Base-by-base conservation (phyloP, 2,888 invertebrate genomes). In the Charanyca ferruginea region DNA sequence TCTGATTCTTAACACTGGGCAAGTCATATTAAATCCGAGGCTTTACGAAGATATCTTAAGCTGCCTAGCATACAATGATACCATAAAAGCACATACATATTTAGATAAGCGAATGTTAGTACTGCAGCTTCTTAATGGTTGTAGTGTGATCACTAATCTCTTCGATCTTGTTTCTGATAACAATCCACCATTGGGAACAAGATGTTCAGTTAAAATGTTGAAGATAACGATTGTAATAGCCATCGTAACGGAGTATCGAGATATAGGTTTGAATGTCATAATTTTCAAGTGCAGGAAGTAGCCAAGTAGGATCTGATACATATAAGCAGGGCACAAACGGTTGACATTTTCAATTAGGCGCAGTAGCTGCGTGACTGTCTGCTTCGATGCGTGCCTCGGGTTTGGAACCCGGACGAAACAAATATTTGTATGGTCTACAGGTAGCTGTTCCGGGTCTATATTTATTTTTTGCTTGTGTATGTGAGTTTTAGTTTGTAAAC, bases 101-200 rank as follows among this genome's bases (percentile, higher is more conserved):
- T 57, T 20, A 70, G 68, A 67, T 70, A 70, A 44, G 16, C 25
- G 35, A 32, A 38, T 48, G n/a, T 52, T 23, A 4, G 6, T 18
- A 20, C 22, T 5, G 13, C 53, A 28, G 23, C 18, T 20, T 44
- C 32, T 1, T 13, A 51, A 41, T 8, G 25, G 20, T 2, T 42
- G 35, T 75, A 32, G 7, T 52, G 9, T 11, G 28, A 28, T 48
- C 42, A 11, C 58, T 58, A 5, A 70, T 58, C 76, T 68, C 7
- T 65, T 53, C 53, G 20, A 48, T 53, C 59, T 41, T 69, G 70
- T 76, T 42, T 13, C 13, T 68, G 57, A 70, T 67, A 47, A 47
- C 22, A n/a, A 47, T 47, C 47, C 32, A 6, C 4, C n/a, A 9
- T 67, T 48, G 32, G 3, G 20, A 68, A 35, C 18, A 35, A 65